Base-by-base conservation (phyloP, 2,888 invertebrate genomes). In the Agriopis marginaria region DNA sequence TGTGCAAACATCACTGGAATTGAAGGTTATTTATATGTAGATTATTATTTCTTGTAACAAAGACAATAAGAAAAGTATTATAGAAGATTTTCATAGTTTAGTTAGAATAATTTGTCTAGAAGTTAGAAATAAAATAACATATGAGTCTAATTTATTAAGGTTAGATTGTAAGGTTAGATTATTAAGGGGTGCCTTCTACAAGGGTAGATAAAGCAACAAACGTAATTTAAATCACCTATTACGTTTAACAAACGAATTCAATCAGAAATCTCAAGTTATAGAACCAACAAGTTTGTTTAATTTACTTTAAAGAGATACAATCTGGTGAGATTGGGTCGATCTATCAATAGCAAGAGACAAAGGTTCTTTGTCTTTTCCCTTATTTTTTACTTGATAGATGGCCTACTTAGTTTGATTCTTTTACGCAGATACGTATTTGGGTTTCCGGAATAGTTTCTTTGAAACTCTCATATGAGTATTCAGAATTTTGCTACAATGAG, bases 351-450 rank as follows among this genome's bases (percentile, higher is more conserved):
- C 49, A 32, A 56, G 32, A 65, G 70, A 73, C 68, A 72, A 66
- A 73, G 73, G 65, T 68, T 50, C 62, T 62, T 62, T 62, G 53
- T 62, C 60, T 55, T 66, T 12, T 68, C 54, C 53, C 60, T 62
- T 68, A 59, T 67, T 68, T 54, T 71, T 72, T 49, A 44, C 49
- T 70, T 73, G 70, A 72, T 75, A 67, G 58, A 73, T 75, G 49
- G 64, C 71, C 66, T 68, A 63, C 72, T 72, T 71, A 54, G 47
- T 54, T 49, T 68, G 50, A 68, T 68, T 59, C 51, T 55, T 62
- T 63, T 51, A 63, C 49, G n/a, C 32, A 51, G 55, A 60, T 54
- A 55, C 4, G 7, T 47, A 54, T 58, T 64, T 50, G 53, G 60
- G 62, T 14, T 60, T 60, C 49, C 49, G 60, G 59, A 17, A 60